Base-by-base conservation (phyloP, 2,797 vertebrate genomes). In the Allochrocebus solatus region DNA sequence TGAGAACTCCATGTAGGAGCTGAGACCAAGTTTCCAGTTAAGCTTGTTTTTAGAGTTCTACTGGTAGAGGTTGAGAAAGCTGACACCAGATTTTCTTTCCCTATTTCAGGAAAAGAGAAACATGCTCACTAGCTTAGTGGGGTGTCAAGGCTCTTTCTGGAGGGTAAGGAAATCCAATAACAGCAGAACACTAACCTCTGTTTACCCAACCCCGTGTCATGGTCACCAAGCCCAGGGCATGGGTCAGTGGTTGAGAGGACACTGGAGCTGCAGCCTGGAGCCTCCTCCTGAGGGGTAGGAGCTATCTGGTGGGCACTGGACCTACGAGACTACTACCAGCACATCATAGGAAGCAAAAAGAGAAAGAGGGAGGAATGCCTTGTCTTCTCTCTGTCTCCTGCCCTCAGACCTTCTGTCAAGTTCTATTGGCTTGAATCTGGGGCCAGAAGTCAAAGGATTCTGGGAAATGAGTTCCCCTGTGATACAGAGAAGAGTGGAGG, bases 51-150 rank as follows among this genome's bases (percentile, higher is more conserved):
- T 33, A 74, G 85, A 97, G 96, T 96, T 91, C 6, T 48, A 6
- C 82, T 74, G 80, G 28, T 43, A 67, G 84, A 95, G 76, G 72
- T 33, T 67, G 96, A 95, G 87, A 96, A 91, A 75, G 76, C 94
- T 94, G 95, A 95, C 83, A 76, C 83, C 95, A 98, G 96, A 97
- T 96, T 98, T 97, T 96, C 97, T 96, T n/a, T 72, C 75, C 95
- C 95, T 96, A 76, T 96, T 97, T 96, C 95, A 94, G 86, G 96
- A 89, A 87, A 82, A 97, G 86, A 93, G 53, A 96, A 98, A 84
- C 78, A 59, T 59, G 82, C 59, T 95, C 46, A 10, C 48, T 86
- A 90, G 94, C 39, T 74, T 48, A 2, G 7, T 3, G 22, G 81
- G 19, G 16, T 19, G 6, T n/a, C 10, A 12, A 59, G 41, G n/a